Percentiles rank a stretch among this genome's conserved stretches.
phyloP scores from a whole-genome alignment of 2,888 invertebrate genomes.

The Yponomeuta evonymella region DNA sequence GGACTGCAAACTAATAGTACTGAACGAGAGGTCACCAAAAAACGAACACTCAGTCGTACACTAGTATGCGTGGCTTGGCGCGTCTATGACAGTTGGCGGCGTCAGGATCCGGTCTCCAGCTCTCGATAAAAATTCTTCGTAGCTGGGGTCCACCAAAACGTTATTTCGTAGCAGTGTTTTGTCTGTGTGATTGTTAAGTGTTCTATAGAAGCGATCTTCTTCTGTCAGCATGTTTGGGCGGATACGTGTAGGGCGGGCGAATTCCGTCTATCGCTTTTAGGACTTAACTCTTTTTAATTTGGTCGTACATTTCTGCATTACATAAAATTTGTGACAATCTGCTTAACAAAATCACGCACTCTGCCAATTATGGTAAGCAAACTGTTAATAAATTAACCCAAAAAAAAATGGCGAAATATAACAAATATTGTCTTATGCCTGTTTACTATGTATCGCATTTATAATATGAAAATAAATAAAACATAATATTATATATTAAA shows the following conservation, averaged over 20 bases:
- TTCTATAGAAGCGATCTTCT: neutral
- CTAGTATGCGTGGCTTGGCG: constrained; percentile 23
- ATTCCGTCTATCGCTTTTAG: neutral
- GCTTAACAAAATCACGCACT: too few relatives aligned
- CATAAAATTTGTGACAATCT: too few relatives aligned
- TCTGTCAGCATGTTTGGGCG: neutral
- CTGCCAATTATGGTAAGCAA: too few relatives aligned
- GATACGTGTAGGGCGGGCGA: constrained; percentile 16
- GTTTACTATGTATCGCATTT: too few relatives aligned
- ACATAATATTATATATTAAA: too few relatives aligned
- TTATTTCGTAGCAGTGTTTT: neutral
- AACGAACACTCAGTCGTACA: neutral
- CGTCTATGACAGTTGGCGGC: constrained; percentile 1
- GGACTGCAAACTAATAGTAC: neutral
- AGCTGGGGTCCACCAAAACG: neutral
- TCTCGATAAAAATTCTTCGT: neutral
- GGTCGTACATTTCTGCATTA: too few relatives aligned
- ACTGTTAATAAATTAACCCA: too few relatives aligned
- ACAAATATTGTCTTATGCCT: too few relatives aligned
- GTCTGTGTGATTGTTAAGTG: neutral
- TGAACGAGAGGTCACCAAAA: neutral
- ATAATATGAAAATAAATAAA: too few relatives aligned
- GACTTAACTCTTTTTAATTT: too few relatives aligned
- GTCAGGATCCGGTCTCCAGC: neutral
- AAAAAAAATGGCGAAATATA: too few relatives aligned